Conservation (phyloP, 1,140 invertebrate species). For the Scaptomyza hsui region DNA sequence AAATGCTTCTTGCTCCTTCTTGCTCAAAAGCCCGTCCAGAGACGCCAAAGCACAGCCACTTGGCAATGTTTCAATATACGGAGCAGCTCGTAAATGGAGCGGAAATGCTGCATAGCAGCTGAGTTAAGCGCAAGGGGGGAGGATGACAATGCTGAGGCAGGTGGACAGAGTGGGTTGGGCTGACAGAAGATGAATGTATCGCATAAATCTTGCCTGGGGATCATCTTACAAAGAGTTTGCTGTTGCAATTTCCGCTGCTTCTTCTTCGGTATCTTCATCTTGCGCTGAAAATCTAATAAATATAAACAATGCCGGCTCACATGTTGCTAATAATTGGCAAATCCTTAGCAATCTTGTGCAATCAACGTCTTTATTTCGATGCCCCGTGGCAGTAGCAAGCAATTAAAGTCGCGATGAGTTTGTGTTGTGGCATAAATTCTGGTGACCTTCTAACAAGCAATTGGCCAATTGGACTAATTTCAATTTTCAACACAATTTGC, state of each 20-base stretch:
- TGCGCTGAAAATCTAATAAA: conserved; percentile 65
- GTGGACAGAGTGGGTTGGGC: conserved; percentile 11
- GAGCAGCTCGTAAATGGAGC: conserved; percentile 69
- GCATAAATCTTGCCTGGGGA: conserved; percentile 71
- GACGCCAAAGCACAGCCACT: conserved; percentile 5
- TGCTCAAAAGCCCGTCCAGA: conserved; percentile 53
- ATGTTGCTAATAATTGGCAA: conserved; percentile 71
- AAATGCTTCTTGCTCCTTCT: conserved; percentile 60
- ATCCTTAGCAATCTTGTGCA: conserved; percentile 45
- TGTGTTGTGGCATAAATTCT: background rate
- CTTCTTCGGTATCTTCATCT: conserved; percentile 18
- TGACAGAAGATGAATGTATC: conserved; percentile 73
- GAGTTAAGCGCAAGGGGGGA: background rate
- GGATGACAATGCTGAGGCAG: background rate
- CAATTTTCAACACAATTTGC: conserved; percentile 71
- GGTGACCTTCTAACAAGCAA: background rate
- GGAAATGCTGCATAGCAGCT: conserved; percentile 62
- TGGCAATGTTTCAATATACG: conserved; percentile 75
- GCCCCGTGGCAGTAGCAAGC: background rate
- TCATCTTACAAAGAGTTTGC: conserved; percentile 39
- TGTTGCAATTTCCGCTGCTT: conserved; percentile 56
- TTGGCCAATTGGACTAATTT: conserved; percentile 60
- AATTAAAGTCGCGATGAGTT: conserved; percentile 26
- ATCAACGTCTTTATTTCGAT: conserved; percentile 47
- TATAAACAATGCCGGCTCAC: conserved; percentile 65